Evolutionary conservation across 2,797 vertebrate species (phyloP).

Genomic region (Cuculus canorus): DNA sequence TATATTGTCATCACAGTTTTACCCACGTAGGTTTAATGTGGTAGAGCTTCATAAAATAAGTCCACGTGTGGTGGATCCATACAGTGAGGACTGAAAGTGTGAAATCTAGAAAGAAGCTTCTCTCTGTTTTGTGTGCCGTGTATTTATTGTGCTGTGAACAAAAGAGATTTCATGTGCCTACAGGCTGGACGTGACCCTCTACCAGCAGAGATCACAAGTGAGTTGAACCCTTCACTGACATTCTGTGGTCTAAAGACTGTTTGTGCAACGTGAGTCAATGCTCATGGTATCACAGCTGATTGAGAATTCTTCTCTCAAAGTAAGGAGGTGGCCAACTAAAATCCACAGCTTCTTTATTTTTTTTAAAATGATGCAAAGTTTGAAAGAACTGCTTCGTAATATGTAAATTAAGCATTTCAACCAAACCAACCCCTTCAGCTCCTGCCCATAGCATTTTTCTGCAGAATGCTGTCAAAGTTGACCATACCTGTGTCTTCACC

Average conservation of each 20-base stretch:
- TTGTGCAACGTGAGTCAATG: neutral
- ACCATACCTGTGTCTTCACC: neutral
- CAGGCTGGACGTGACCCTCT: neutral
- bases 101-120: neutral
- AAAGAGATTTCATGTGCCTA: neutral
- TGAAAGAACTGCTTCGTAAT: neutral
- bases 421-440: neutral
- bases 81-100: neutral
- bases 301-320: neutral
- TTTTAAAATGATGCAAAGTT: neutral
- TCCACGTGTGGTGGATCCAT: neutral
- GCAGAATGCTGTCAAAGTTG: neutral
- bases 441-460: neutral
- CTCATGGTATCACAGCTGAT: neutral
- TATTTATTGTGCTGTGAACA: neutral
- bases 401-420: neutral
- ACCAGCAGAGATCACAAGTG: neutral
- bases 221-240: neutral
- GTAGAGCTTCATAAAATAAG: neutral
- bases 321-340: neutral
- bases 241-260: neutral
- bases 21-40: neutral
- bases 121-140: neutral
- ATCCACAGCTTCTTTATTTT: neutral
- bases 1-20: neutral